These are phyloP conservation scores for Lordiphosa fenestrarum DNA, from an alignment of 2,888 invertebrate species.

Conservation along the genomic window DNA sequence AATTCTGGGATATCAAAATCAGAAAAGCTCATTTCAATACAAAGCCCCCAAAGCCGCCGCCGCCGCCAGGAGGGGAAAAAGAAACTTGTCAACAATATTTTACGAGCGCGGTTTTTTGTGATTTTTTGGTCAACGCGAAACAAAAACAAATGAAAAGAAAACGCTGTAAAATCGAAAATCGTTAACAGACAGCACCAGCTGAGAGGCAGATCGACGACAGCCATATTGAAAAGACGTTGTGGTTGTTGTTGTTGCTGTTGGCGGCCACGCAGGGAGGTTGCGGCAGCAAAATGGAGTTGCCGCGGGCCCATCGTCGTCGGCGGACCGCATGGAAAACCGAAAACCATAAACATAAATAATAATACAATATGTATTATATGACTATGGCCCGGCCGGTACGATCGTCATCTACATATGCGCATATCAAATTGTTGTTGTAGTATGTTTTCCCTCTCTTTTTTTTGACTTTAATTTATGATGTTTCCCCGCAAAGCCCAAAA, in stretches of 20 bases:
- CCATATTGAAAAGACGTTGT: constrained; percentile 58
- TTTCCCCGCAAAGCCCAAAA: constrained; percentile 40
- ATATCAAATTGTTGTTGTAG: constrained; percentile 25
- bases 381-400: constrained; percentile 3
- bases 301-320: constrained; percentile 22
- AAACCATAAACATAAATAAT: constrained; percentile 73
- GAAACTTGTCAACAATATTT: constrained; percentile 74
- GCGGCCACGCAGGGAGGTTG: constrained; percentile 13
- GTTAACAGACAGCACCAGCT: constrained; percentile 59
- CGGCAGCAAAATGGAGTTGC: constrained; percentile 65
- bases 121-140: constrained; percentile 16
- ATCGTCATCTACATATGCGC: constrained; percentile 28
- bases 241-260: constrained; percentile 7
- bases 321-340: constrained; percentile 58
- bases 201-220: constrained; percentile 62
- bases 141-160: constrained; percentile 26
- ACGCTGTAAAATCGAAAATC: constrained; percentile 45
- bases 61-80: constrained; percentile 28
- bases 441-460: not conserved
- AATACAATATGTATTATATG: constrained; percentile 62
- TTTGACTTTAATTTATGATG: constrained; percentile 62
- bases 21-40: constrained; percentile 69
- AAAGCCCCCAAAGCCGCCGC: constrained; percentile 34
- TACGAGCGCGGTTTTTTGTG: constrained; percentile 50
- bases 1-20: constrained; percentile 53